Evolutionary conservation across 2,888 invertebrate species (phyloP).

Genomic region (Scrobipalpa atriplicella): DNA sequence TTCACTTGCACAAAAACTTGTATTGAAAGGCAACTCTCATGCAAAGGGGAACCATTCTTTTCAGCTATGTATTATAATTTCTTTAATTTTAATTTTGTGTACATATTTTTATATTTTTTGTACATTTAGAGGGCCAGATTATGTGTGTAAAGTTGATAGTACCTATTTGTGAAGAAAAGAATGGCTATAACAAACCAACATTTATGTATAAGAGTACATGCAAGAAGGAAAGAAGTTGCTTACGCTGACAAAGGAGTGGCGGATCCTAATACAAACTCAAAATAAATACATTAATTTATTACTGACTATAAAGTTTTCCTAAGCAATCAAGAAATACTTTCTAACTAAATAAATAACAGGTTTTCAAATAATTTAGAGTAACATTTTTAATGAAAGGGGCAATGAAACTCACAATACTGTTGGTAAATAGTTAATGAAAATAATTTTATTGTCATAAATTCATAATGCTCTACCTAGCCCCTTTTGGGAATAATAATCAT

Average conservation of each 20-base stretch:
- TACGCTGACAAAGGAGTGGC: constrained; percentile 12
- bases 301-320: too few relatives aligned
- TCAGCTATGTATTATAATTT: neutral
- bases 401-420: neutral
- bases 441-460: too few relatives aligned
- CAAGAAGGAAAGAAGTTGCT: constrained; percentile 10
- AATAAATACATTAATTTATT: neutral
- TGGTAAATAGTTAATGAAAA: too few relatives aligned
- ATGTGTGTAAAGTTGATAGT: neutral
- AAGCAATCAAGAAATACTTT: neutral
- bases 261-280: constrained; percentile 18
- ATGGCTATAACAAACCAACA: neutral
- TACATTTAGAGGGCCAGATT: neutral
- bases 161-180: constrained; percentile 2
- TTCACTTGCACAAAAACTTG: neutral
- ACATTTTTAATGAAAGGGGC: neutral
- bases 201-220: constrained; percentile 12
- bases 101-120: neutral
- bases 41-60: constrained; percentile 19
- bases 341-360: neutral
- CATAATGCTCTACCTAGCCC: too few relatives aligned
- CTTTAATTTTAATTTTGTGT: neutral
- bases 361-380: neutral
- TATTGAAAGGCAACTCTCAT: too few relatives aligned
- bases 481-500: too few relatives aligned